Conservation (phyloP, 2,113 vertebrate genomes). For the Mus pahari region DNA sequence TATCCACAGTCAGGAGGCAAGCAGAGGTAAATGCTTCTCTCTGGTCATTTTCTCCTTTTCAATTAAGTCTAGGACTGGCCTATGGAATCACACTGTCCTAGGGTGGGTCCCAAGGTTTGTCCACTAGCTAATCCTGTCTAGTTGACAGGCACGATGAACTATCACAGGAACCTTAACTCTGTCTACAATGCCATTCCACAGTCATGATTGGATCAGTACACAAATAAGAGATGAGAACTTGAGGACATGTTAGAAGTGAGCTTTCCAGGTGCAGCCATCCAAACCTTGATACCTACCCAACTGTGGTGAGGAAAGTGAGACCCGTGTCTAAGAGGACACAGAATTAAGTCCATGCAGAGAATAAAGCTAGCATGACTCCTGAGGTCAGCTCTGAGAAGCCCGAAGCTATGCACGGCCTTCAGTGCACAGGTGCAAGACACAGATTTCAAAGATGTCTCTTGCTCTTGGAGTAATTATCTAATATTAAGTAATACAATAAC, state of each 20-base stretch:
- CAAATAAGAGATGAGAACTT: neutral
- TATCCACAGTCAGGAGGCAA: neutral
- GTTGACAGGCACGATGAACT: neutral
- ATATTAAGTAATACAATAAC: neutral
- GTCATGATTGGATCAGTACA: neutral
- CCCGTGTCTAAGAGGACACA: neutral
- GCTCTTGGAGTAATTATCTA: neutral
- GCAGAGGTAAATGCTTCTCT: neutral
- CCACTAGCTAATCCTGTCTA: neutral
- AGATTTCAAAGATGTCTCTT: neutral
- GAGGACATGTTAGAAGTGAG: neutral
- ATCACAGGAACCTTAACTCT: neutral
- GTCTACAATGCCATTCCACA: neutral
- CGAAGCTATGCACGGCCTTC: rapidly evolving
- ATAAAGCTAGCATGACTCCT: neutral
- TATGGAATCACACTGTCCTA: neutral
- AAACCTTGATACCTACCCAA: neutral
- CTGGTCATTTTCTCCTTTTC: neutral
- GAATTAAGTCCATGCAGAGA: neutral
- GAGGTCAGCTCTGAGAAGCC: neutral
- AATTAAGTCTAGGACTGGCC: neutral
- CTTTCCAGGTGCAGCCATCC: neutral
- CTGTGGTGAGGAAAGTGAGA: neutral
- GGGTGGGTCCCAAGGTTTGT: neutral
- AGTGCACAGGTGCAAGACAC: neutral